Conservation (phyloP, 1,140 invertebrate genomes). For the Platyura marginata region DNA sequence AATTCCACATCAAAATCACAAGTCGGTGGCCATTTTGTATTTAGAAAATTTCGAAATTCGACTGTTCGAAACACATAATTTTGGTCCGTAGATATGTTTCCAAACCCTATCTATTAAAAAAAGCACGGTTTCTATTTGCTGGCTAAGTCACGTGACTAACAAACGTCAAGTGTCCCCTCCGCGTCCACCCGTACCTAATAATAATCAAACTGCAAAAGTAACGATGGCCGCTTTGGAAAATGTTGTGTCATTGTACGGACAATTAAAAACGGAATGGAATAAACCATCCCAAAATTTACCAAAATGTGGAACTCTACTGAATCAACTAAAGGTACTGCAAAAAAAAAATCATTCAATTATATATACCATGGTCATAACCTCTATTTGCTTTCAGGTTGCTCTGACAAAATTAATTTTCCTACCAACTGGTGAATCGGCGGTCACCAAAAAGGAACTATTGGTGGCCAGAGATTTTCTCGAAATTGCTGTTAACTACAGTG, state of each 20-base stretch:
- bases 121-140: no score
- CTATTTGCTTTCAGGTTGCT: slow-evolving; percentile 54
- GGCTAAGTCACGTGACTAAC: no score
- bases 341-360: not conserved
- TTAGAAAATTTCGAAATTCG: no score
- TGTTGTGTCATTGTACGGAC: slow-evolving; percentile 46
- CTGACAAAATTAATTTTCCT: slow-evolving; percentile 72
- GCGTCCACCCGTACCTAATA: no score
- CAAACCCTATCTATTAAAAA: no score
- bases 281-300: slow-evolving; percentile 44
- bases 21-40: no score
- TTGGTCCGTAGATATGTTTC: no score
- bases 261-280: slow-evolving; percentile 53
- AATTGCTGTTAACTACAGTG: slow-evolving; percentile 91
- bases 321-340: slow-evolving; percentile 46
- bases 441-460: slow-evolving; percentile 70
- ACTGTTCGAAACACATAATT: no score
- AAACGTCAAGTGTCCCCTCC: no score
- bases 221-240: slow-evolving; percentile 29
- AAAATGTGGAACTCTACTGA: slow-evolving; percentile 50
- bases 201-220: no score
- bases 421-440: slow-evolving; percentile 60
- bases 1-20: no score
- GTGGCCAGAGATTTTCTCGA: slow-evolving; percentile 83
- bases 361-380: slow-evolving; percentile 5